Percentiles rank a stretch among this genome's conserved stretches.
These are phyloP conservation scores for Mechanitis messenoides DNA, from an alignment of 2,888 invertebrate species.

Conservation along the genomic window DNA sequence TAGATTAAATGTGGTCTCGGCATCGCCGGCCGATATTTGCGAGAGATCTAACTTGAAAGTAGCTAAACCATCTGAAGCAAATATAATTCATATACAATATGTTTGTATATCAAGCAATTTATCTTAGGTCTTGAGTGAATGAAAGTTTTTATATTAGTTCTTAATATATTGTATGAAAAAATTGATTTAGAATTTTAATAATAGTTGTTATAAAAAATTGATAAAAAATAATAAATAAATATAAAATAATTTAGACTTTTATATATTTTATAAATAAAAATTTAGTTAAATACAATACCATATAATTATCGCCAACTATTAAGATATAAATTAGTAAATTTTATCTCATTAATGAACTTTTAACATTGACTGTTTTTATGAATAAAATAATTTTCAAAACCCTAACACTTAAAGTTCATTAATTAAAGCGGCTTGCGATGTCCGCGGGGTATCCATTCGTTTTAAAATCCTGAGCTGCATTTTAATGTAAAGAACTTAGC, in stretches of 20 bases:
- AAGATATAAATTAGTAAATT: neutral
- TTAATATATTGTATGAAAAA: too few relatives aligned
- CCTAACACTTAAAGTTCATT: slow-evolving; percentile 24
- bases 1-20: slow-evolving; percentile 81
- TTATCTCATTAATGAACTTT: slow-evolving; percentile 13
- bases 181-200: too few relatives aligned
- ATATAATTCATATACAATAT: slow-evolving; percentile 8
- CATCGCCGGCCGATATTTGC: slow-evolving; percentile 76
- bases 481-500: slow-evolving; percentile 26
- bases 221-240: too few relatives aligned
- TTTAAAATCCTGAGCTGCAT: slow-evolving; percentile 28
- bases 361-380: slow-evolving; percentile 11
- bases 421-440: slow-evolving; percentile 27
- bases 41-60: slow-evolving; percentile 75
- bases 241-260: too few relatives aligned
- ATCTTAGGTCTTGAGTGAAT: slow-evolving; percentile 2
- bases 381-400: slow-evolving; percentile 13
- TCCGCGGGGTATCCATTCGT: slow-evolving; percentile 22
- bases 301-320: neutral
- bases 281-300: too few relatives aligned
- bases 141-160: neutral
- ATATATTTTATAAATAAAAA: too few relatives aligned
- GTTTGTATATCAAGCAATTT: slow-evolving; percentile 1
- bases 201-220: too few relatives aligned
- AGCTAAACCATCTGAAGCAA: slow-evolving; percentile 57